Base-by-base conservation (phyloP, 2,888 invertebrate genomes). In the Aplocera efformata region DNA sequence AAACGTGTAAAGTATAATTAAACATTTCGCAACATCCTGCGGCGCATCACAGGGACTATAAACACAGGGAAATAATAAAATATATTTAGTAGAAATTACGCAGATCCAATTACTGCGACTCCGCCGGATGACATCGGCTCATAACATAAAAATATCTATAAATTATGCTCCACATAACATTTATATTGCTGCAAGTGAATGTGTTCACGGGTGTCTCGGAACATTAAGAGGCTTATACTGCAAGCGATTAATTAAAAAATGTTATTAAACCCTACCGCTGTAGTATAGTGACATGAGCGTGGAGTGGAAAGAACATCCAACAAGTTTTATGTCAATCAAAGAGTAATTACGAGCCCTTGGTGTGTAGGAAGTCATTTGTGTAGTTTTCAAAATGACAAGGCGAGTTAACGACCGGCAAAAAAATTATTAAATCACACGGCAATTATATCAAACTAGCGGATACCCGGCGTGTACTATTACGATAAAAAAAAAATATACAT, bases 271-370 rank as follows among this genome's bases (percentile, higher is more conserved):
- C n/a, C n/a, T n/a, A n/a, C n/a, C n/a, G n/a, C n/a, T n/a, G n/a
- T n/a, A n/a, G n/a, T n/a, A n/a, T n/a, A n/a, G n/a, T n/a, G n/a
- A n/a, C n/a, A n/a, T n/a, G n/a, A n/a, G n/a, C n/a, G n/a, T n/a
- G n/a, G n/a, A n/a, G n/a, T n/a, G n/a, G n/a, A n/a, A n/a, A n/a
- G n/a, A n/a, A n/a, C n/a, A n/a, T n/a, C n/a, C n/a, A n/a, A 27
- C 11, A 22, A 32, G 44, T 42, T 37, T 34, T 35, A 39, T 22
- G 29, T 35, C 9, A 21, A 42, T 33, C 33, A 41, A n/a, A n/a
- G n/a, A 32, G 42, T 45, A 48, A 53, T 49, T 48, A 39, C 37
- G 20, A 48, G 50, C 53, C 53, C 53, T 53, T 45, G 56, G 47
- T 32, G 23, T 35, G 36, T 52, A 50, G 45, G 53, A 56, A 53